Percentiles rank a stretch among this genome's conserved stretches.
Evolutionary conservation across 2,797 vertebrate genomes (phyloP).

Genomic region (Notolabrus celidotus): DNA sequence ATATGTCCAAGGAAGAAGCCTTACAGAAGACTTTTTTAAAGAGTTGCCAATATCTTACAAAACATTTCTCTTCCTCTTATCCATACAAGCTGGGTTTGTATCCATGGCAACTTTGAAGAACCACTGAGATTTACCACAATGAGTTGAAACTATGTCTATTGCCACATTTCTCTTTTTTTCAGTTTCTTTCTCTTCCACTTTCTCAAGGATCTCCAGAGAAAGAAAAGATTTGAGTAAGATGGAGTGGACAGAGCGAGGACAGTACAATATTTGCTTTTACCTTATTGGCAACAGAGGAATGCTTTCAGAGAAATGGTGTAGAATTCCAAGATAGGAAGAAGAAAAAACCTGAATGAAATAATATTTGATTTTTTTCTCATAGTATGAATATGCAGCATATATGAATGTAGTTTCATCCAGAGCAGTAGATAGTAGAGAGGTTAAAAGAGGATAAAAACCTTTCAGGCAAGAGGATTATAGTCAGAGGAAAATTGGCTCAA

Average conservation of each 20-base stretch:
- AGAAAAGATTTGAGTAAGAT: constrained; percentile 68
- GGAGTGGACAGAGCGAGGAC: constrained; percentile 67
- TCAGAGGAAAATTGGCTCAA: constrained; percentile 36
- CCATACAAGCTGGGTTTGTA: constrained; percentile 61
- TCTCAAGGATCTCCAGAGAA: constrained; percentile 75
- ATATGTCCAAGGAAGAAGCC: constrained; percentile 28
- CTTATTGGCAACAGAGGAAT: constrained; percentile 63
- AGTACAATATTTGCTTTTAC: constrained; percentile 77
- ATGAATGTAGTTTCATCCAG: constrained; percentile 36
- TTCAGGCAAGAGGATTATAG: constrained; percentile 30
- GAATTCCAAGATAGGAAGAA: constrained; percentile 43
- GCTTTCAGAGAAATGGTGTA: constrained; percentile 51
- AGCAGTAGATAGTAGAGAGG: constrained; percentile 18
- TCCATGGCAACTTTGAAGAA: constrained; percentile 78
- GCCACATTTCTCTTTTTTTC: constrained; percentile 54
- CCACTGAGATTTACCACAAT: constrained; percentile 57
- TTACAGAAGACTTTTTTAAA: constrained; percentile 47
- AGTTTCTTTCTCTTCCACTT: constrained; percentile 53
- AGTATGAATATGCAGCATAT: constrained; percentile 60
- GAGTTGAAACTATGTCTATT: constrained; percentile 66
- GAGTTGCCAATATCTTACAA: constrained; percentile 48
- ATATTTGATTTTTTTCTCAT: constrained; percentile 70
- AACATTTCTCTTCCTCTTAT: constrained; percentile 32
- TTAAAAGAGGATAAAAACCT: constrained; percentile 17
- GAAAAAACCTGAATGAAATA: constrained; percentile 51